Base-by-base conservation (phyloP, 2,888 invertebrate species). In the Drosophila acutilabella region DNA sequence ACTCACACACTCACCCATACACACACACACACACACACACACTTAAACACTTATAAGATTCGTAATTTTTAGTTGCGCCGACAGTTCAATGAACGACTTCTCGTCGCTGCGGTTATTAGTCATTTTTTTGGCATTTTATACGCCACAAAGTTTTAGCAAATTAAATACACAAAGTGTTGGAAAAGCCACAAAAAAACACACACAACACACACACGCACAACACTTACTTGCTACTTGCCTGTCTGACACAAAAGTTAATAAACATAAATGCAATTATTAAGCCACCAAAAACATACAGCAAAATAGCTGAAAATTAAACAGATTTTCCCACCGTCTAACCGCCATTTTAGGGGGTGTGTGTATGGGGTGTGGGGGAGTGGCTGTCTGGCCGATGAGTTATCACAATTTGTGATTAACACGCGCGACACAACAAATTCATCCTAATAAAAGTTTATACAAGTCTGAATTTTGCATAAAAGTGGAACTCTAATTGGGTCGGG, bases 111-210 rank as follows among this genome's bases (percentile, higher is more conserved):
- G 64, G 48, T 64, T 84, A 65, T 83, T 83, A 74, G 64, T 80
- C 87, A 86, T 86, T 88, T 30, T 88, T 88, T 68, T 68, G 69
- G 66, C 42, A 26, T 78, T 76, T 75, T 76, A 45, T 75, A 23
- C 16, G 79, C 67, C 75, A 53, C 88, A 75, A 75, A 73, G 68
- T 76, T 86, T 88, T 88, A 65, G 67, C 84, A 83, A 83, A 88
- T 83, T 83, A 88, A 88, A 72, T 78, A 78, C 74, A 74, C 78
- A 72, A 86, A 81, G 57, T 56, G 75, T 13, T 74, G 78, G 58
- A 52, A 68, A 81, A 71, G 44, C 69, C 78, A 54, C 59, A 65
- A 20, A 57, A n/a, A 14, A 42, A 73, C 11, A 45, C 16, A 16
- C 36, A 69, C 11, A 47, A 10, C 14, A 42, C 26, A 45, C 53